Conservation (phyloP, 2,888 invertebrate species). For the Creontiades dilutus region DNA sequence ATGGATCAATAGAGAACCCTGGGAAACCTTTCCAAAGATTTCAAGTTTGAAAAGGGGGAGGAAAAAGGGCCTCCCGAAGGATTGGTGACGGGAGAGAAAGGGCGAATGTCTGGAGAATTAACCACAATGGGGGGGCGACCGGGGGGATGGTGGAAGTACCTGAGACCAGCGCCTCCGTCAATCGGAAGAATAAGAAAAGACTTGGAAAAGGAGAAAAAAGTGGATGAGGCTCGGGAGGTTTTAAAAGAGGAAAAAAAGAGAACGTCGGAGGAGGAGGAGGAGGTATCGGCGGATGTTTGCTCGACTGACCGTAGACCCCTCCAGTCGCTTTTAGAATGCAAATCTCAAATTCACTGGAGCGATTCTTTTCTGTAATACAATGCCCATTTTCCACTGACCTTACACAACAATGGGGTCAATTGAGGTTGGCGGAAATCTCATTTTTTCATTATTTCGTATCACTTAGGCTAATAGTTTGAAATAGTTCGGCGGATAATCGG, state of each 20-base stretch:
- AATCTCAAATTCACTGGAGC: slow-evolving; percentile 5
- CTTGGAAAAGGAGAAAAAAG: slow-evolving; percentile 7
- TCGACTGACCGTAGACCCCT: slow-evolving; percentile 32
- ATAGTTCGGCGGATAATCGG: too few relatives aligned
- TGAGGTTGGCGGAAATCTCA: not conserved
- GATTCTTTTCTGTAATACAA: slow-evolving; percentile 13
- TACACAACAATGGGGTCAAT: slow-evolving; percentile 5
- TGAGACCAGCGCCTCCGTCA: slow-evolving; percentile 41
- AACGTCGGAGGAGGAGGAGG: too few relatives aligned
- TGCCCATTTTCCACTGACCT: slow-evolving; percentile 22
- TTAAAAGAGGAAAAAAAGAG: not conserved
- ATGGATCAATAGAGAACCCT: slow-evolving; percentile 43
- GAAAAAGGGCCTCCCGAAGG: slow-evolving; percentile 4
- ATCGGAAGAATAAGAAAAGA: slow-evolving; percentile 60
- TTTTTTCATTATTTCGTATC: not conserved
- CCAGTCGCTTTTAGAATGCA: slow-evolving; percentile 35
- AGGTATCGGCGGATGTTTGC: slow-evolving; percentile 38
- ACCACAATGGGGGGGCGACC: slow-evolving; percentile 34
- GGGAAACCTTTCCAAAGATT: slow-evolving; percentile 46
- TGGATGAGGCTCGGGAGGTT: slow-evolving; percentile 24
- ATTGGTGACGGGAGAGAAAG: slow-evolving; percentile 8
- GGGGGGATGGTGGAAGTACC: slow-evolving; percentile 23
- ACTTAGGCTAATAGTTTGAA: not conserved
- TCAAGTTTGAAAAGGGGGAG: slow-evolving; percentile 43
- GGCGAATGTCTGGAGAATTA: slow-evolving; percentile 37